Evolutionary conservation across 2,113 vertebrate species (phyloP).

Genomic region (Apistogramma diplotaenia): DNA sequence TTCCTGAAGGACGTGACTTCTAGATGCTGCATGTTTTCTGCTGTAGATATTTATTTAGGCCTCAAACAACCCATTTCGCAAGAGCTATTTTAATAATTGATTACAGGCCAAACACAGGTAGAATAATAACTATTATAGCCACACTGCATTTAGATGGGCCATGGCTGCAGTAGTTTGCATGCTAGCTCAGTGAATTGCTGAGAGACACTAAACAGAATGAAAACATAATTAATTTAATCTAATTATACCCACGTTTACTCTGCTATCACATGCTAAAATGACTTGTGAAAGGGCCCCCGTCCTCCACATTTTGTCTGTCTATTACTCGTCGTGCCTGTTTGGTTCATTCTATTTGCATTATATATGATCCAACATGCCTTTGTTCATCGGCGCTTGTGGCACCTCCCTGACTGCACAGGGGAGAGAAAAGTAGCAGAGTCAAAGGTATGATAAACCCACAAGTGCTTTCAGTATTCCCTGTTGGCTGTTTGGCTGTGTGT

Average conservation of each 20-base stretch:
- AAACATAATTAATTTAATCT: not conserved
- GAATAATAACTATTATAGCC: not conserved
- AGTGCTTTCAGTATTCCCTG: slow-evolving; percentile 13
- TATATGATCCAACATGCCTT: not conserved
- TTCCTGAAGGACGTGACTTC: too few species aligned
- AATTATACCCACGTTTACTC: not conserved
- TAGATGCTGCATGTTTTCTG: too few species aligned
- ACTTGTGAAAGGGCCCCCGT: not conserved
- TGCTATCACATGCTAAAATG: not conserved
- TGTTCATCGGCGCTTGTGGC: not conserved
- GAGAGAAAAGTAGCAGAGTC: not conserved
- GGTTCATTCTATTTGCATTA: not conserved
- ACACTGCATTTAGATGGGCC: not conserved
- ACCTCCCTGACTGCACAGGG: not conserved
- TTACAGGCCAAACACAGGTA: not conserved
- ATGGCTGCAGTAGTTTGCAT: fast-evolving
- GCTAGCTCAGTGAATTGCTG: not conserved
- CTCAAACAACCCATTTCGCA: not conserved
- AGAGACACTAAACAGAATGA: not conserved
- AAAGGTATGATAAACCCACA: slow-evolving; percentile 29
- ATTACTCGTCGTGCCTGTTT: not conserved
- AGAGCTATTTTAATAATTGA: fast-evolving
- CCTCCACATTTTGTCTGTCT: not conserved
- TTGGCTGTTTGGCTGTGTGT: slow-evolving; percentile 8
- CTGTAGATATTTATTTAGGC: too few species aligned